phyloP scores from a whole-genome alignment of 2,888 invertebrate genomes.

The Tricholauxania praeusta region DNA sequence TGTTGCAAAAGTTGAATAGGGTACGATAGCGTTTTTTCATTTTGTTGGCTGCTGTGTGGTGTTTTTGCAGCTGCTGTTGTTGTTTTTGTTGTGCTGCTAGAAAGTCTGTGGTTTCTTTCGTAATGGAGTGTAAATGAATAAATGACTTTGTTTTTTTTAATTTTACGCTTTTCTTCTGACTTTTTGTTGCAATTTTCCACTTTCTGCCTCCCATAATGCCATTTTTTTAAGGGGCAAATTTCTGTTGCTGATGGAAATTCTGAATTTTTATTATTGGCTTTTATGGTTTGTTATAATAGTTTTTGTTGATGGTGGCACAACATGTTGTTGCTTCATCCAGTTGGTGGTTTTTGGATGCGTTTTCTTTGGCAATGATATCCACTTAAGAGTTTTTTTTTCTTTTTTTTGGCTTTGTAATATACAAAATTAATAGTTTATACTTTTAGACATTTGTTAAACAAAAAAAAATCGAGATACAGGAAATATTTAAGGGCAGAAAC shows the following conservation, averaged over 20 bases:
- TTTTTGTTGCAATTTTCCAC: background rate
- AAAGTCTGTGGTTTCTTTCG: conserved; percentile 34
- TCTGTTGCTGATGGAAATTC: conserved; percentile 29
- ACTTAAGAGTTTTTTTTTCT: background rate
- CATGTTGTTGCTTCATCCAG: conserved; percentile 7
- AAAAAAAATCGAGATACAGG: too few relatives aligned
- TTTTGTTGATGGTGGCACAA: conserved; percentile 27
- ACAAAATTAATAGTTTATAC: background rate
- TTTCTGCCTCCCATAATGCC: background rate
- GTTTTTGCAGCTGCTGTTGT: conserved; percentile 18
- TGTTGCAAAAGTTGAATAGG: too few relatives aligned
- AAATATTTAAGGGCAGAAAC: too few relatives aligned
- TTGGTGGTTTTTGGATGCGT: background rate
- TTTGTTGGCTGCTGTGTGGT: background rate
- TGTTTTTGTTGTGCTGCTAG: conserved; percentile 19
- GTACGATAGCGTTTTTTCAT: background rate
- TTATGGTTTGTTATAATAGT: conserved; percentile 33
- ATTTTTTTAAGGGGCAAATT: conserved; percentile 18
- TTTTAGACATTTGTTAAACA: too few relatives aligned
- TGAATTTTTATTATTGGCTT: conserved; percentile 35
- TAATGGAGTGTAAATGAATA: conserved; percentile 39
- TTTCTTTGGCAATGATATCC: conserved; percentile 4
- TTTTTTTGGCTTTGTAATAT: background rate
- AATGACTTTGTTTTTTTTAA: conserved; percentile 25
- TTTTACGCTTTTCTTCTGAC: background rate